phyloP scores from a whole-genome alignment of 2,888 invertebrate genomes.

The Altica lythri region DNA sequence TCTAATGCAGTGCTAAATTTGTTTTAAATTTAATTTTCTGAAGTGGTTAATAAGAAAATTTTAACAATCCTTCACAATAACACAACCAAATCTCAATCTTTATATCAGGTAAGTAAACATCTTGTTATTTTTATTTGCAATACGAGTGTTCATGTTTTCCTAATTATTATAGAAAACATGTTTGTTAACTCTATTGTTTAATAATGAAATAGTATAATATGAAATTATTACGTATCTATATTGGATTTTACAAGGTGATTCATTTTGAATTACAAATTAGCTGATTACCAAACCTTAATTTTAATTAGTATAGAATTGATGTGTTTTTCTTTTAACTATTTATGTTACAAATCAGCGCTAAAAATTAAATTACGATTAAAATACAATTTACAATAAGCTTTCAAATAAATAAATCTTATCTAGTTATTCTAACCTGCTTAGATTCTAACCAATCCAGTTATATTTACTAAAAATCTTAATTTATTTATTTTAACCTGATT shows the following conservation, averaged over 20 bases:
- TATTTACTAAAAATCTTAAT: no score
- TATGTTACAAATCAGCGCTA: no score
- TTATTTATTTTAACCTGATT: no score
- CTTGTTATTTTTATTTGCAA: constrained; percentile 24
- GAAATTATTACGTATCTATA: not conserved
- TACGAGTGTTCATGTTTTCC: constrained; percentile 13
- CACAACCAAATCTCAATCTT: not conserved
- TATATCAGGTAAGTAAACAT: constrained; percentile 19
- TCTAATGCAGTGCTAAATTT: constrained; percentile 2
- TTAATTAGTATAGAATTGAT: not conserved
- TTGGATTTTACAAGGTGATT: constrained; percentile 12
- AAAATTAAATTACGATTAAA: no score
- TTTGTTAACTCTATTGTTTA: not conserved
- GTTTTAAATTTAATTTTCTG: not conserved
- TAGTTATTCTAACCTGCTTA: no score
- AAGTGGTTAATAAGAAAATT: not conserved
- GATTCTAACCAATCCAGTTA: no score
- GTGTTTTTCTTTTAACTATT: not conserved
- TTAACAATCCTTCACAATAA: not conserved
- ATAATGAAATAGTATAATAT: not conserved
- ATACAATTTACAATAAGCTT: no score
- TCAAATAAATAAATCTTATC: no score
- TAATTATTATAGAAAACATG: constrained; percentile 6
- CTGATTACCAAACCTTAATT: not conserved
- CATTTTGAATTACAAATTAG: constrained; percentile 12